Conservation (phyloP, 2,113 vertebrate species). For the Urocitellus parryii region DNA sequence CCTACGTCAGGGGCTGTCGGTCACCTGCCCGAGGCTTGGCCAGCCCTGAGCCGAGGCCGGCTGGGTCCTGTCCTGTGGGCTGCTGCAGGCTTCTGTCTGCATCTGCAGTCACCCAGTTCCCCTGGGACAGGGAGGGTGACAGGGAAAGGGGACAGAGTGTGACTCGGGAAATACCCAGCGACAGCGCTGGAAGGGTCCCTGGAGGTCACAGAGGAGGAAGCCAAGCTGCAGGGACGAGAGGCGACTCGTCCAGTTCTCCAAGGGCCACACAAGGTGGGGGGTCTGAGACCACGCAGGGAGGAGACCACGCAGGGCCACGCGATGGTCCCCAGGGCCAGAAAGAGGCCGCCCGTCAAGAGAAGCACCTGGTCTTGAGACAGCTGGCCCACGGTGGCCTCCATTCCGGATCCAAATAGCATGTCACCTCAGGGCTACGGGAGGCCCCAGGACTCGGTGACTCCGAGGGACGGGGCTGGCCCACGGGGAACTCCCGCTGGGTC, state of each 20-base stretch:
- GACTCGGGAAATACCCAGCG: neutral
- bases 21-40: rapidly evolving
- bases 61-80: neutral
- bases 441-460: neutral
- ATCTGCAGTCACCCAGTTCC: neutral
- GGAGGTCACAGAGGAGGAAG: neutral
- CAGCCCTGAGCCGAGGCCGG: neutral
- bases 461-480: neutral
- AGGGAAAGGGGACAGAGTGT: neutral
- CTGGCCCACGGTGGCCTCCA: neutral
- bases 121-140: neutral
- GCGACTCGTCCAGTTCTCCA: neutral
- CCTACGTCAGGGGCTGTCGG: neutral
- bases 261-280: neutral
- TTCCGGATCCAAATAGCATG: neutral
- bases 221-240: neutral
- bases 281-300: neutral
- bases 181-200: neutral
- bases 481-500: neutral
- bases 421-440: rapidly evolving
- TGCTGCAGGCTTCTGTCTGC: neutral
- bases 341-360: neutral
- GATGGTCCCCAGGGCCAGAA: rapidly evolving
- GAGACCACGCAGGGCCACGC: rapidly evolving
- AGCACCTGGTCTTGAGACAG: neutral